These are phyloP conservation scores for Pseudocheirus occidentalis DNA, from an alignment of 2,797 vertebrate species.

Conservation along the genomic window DNA sequence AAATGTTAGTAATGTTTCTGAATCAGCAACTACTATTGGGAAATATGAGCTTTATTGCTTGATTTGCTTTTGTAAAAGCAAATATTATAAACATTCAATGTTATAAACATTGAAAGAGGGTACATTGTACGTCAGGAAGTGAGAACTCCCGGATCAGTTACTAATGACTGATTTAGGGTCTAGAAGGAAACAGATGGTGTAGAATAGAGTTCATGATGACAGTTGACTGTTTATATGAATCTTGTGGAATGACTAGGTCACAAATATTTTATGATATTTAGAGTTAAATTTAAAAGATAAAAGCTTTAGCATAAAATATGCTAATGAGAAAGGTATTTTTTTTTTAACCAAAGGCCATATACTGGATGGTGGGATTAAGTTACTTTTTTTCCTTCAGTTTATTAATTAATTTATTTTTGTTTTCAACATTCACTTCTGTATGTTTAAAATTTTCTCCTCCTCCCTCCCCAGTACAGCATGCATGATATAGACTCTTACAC, in stretches of 20 bases:
- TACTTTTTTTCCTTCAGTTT: neutral
- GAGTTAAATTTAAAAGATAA: neutral
- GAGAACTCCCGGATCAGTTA: constrained; percentile 40
- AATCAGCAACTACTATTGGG: neutral
- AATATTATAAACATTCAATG: neutral
- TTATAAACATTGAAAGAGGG: neutral
- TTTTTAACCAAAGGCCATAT: neutral
- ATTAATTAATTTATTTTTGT: too few species aligned
- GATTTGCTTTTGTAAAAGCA: neutral
- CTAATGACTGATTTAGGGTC: constrained; percentile 56
- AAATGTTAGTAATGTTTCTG: neutral
- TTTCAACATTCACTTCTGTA: too few species aligned
- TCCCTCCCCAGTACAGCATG: too few species aligned
- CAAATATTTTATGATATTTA: neutral
- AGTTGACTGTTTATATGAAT: constrained; percentile 61
- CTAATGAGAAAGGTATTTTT: neutral
- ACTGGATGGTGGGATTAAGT: neutral
- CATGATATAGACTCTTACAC: too few species aligned
- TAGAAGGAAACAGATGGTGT: constrained; percentile 61
- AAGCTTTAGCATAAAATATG: neutral
- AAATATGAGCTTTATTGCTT: neutral
- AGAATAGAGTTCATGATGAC: constrained; percentile 25
- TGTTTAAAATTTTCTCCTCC: too few species aligned
- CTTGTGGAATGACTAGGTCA: constrained; percentile 13
- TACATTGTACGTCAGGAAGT: constrained; percentile 23